Percentiles rank a stretch among this genome's conserved stretches.
Conservation (phyloP, 2,797 vertebrate genomes). For the Falco columbarius region DNA sequence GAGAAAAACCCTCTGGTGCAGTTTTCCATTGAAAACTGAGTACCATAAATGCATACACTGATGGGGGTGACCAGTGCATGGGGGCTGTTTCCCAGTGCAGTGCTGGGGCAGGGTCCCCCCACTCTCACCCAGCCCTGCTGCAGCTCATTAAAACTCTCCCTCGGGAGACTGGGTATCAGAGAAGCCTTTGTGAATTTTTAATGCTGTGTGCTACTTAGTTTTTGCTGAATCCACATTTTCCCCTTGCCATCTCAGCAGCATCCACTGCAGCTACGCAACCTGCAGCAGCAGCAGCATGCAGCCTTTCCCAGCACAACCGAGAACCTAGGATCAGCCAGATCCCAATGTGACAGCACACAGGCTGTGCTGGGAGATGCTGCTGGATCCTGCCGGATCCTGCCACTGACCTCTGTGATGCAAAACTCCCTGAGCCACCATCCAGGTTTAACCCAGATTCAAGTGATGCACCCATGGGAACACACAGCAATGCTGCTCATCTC, state of each 20-base stretch:
- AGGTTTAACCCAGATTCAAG: neutral
- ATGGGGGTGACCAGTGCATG: fast-evolving
- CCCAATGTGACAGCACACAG: fast-evolving
- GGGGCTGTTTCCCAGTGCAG: neutral
- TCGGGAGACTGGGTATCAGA: neutral
- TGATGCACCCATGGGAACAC: fast-evolving
- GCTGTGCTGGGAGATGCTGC: neutral
- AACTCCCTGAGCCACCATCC: neutral
- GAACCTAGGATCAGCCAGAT: neutral
- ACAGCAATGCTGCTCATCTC: fast-evolving
- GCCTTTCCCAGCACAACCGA: neutral
- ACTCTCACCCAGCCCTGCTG: neutral
- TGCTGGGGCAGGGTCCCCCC: neutral
- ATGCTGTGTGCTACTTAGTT: neutral
- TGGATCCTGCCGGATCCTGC: neutral
- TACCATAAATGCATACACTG: neutral
- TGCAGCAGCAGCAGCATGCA: neutral
- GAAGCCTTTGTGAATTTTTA: constrained; percentile 61
- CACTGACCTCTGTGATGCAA: neutral
- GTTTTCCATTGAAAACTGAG: neutral
- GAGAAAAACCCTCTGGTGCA: neutral
- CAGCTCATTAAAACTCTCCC: neutral
- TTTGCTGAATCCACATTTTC: constrained; percentile 53
- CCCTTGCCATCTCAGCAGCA: neutral
- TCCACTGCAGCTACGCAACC: neutral